These are phyloP conservation scores for Petrocephalus zakoni DNA, from an alignment of 2,113 vertebrate species.

Conservation along the genomic window DNA sequence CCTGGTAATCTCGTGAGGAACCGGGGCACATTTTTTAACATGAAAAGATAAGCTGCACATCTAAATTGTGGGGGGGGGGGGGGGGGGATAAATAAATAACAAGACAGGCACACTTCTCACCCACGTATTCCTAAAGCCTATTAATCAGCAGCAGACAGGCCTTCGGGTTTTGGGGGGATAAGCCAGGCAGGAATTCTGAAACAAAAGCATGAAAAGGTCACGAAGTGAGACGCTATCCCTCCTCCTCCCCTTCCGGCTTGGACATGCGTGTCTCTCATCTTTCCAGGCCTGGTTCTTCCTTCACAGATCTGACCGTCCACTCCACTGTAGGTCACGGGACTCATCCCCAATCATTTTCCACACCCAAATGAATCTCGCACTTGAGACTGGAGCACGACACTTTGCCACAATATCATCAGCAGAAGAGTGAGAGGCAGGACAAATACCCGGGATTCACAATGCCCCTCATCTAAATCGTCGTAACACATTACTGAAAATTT, in stretches of 20 bases:
- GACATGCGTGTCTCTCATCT: neutral
- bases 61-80: neutral
- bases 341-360: neutral
- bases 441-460: neutral
- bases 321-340: neutral
- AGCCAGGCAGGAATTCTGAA: neutral
- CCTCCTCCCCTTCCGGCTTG: neutral
- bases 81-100: neutral
- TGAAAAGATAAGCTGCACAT: neutral
- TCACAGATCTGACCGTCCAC: neutral
- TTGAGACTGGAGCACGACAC: neutral
- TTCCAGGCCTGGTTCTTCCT: neutral
- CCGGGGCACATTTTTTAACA: neutral
- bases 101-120: neutral
- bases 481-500: neutral
- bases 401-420: neutral
- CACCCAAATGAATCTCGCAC: neutral
- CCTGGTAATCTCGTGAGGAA: neutral
- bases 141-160: conserved; percentile 10
- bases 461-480: neutral
- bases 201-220: neutral
- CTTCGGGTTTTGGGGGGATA: neutral
- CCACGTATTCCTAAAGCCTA: neutral
- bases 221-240: neutral
- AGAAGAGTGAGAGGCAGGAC: neutral